These are phyloP conservation scores for Miniopterus natalensis DNA, from an alignment of 2,113 vertebrate species.

Conservation along the genomic window DNA sequence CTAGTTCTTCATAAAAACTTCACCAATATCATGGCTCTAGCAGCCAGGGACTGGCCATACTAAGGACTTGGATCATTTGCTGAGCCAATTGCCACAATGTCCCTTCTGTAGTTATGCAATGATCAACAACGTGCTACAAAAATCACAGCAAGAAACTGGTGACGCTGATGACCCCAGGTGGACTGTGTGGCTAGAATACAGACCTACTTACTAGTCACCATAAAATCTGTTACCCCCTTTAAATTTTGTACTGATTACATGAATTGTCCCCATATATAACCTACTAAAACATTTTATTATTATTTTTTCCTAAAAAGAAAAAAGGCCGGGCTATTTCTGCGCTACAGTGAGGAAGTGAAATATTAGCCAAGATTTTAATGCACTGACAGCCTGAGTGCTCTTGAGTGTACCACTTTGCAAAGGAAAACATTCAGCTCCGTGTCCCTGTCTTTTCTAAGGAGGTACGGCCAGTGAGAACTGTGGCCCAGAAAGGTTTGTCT, in stretches of 20 bases:
- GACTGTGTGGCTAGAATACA: not conserved
- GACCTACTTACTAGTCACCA: too few relatives aligned
- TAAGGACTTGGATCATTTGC: not conserved
- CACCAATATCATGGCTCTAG: not conserved
- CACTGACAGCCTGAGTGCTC: not conserved
- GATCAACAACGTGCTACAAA: not conserved
- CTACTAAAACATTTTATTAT: not conserved
- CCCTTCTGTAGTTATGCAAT: not conserved
- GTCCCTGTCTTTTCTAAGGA: not conserved
- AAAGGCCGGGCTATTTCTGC: not conserved
- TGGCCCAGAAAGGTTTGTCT: not conserved
- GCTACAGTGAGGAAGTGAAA: slow-evolving; percentile 26
- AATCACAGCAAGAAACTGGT: not conserved
- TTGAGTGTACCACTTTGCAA: not conserved
- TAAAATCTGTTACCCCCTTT: not conserved
- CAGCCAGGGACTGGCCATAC: not conserved
- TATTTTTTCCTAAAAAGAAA: not conserved
- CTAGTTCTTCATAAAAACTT: slow-evolving; percentile 44
- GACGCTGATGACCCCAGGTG: not conserved
- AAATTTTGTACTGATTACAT: not conserved
- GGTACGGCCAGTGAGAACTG: not conserved
- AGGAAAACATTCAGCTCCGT: not conserved
- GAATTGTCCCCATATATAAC: not conserved
- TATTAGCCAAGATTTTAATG: not conserved
- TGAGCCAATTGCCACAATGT: not conserved